These are phyloP conservation scores for Heterodera filipjevi DNA, from an alignment of 2,888 invertebrate species.

Conservation along the genomic window DNA sequence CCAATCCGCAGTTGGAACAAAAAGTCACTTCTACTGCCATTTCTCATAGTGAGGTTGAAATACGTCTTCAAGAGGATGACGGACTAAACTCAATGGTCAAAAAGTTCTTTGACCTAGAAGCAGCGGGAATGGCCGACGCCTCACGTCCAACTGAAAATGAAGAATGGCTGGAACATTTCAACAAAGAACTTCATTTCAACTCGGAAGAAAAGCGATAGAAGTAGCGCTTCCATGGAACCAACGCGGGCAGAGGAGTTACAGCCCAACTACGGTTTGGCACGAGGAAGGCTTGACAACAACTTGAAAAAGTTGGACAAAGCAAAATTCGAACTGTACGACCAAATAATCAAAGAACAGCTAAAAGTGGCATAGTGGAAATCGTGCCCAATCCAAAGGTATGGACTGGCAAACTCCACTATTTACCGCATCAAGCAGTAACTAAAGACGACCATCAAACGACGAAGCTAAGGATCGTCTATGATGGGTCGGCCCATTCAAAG, in stretches of 20 bases:
- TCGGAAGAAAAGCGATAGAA: background rate
- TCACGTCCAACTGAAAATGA: background rate
- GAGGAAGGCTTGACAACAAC: slow-evolving; percentile 14
- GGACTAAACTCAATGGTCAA: background rate
- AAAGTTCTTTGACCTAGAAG: background rate
- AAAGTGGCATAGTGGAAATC: slow-evolving; percentile 8
- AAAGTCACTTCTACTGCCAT: background rate
- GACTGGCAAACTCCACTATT: background rate
- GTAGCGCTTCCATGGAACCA: background rate
- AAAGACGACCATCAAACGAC: background rate
- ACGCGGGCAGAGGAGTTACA: background rate
- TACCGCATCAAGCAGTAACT: background rate
- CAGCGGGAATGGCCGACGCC: background rate
- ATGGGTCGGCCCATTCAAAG: background rate
- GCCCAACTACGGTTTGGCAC: slow-evolving; percentile 15
- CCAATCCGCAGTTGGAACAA: background rate
- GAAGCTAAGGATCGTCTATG: background rate
- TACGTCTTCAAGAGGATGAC: background rate
- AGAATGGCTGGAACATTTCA: background rate
- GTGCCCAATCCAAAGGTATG: background rate
- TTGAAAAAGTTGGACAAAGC: slow-evolving; percentile 13
- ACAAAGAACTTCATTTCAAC: background rate
- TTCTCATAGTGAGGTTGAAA: background rate
- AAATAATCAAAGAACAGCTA: background rate
- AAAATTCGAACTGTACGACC: background rate